These are phyloP conservation scores for Penaeus chinensis DNA, from an alignment of 1,140 invertebrate species.

Conservation along the genomic window DNA sequence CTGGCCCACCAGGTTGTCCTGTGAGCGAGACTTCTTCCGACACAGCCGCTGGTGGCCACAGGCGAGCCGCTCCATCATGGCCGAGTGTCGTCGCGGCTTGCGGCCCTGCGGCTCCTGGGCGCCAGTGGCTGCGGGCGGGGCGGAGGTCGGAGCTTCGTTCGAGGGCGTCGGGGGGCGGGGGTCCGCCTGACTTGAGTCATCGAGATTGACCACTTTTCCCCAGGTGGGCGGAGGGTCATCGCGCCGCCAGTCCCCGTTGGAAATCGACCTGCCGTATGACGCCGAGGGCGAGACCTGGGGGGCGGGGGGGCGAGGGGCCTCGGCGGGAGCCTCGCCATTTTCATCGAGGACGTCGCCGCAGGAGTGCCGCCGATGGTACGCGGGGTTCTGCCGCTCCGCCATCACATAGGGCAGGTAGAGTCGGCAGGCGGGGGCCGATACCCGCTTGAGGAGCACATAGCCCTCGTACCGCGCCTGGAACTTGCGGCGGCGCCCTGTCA, in stretches of 20 bases:
- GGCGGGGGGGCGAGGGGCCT: not conserved
- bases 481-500: slow-evolving; percentile 59
- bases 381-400: slow-evolving; percentile 1
- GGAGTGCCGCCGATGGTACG: slow-evolving; percentile 43
- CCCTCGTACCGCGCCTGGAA: slow-evolving; percentile 63
- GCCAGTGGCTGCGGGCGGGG: not conserved
- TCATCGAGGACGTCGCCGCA: slow-evolving; percentile 49
- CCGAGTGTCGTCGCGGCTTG: slow-evolving; percentile 49
- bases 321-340: not conserved
- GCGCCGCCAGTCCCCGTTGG: slow-evolving; percentile 34
- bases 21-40: slow-evolving; percentile 62
- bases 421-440: slow-evolving; percentile 19
- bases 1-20: slow-evolving; percentile 57
- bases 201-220: slow-evolving; percentile 45
- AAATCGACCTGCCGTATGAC: slow-evolving; percentile 36
- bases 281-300: slow-evolving; percentile 11
- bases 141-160: slow-evolving; percentile 16
- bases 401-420: slow-evolving; percentile 56
- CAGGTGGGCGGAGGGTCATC: slow-evolving; percentile 5
- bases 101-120: slow-evolving; percentile 14
- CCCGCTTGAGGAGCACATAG: slow-evolving; percentile 58
- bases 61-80: slow-evolving; percentile 53
- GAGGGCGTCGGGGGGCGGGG: slow-evolving; percentile 7
- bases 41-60: slow-evolving; percentile 57
- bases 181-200: not conserved